phyloP scores from a whole-genome alignment of 1,140 invertebrate genomes.

The Leptinotarsa undecemlineata region DNA sequence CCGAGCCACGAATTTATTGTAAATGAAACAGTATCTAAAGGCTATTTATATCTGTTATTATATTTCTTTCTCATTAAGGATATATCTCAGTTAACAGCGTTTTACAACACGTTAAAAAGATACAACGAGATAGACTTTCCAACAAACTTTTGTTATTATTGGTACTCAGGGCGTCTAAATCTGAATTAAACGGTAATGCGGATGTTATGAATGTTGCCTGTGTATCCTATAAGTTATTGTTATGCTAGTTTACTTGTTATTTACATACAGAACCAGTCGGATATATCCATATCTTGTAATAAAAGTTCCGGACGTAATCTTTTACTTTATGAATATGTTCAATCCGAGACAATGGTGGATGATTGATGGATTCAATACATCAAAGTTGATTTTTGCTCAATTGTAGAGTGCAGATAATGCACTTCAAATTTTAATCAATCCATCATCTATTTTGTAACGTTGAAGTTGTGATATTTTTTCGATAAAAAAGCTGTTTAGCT shows the following conservation, averaged over 20 bases:
- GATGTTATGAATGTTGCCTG: slow-evolving; percentile 17
- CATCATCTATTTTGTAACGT: too few relatives aligned
- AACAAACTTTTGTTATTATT: slow-evolving; percentile 31
- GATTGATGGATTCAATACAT: neutral
- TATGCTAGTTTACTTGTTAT: slow-evolving; percentile 27
- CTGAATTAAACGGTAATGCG: slow-evolving; percentile 29
- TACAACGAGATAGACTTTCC: slow-evolving; percentile 25
- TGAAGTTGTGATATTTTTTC: too few relatives aligned
- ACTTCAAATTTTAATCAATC: too few relatives aligned
- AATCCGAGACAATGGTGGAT: slow-evolving; percentile 2
- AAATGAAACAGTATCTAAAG: slow-evolving; percentile 51
- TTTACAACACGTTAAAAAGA: slow-evolving; percentile 26
- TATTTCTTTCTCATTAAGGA: slow-evolving; percentile 50
- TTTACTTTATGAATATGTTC: neutral
- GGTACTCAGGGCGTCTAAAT: slow-evolving; percentile 29
- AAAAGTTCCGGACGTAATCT: neutral
- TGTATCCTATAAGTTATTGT: slow-evolving; percentile 25
- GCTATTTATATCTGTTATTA: slow-evolving; percentile 51
- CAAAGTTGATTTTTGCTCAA: too few relatives aligned
- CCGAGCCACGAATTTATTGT: slow-evolving; percentile 48
- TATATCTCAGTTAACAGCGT: slow-evolving; percentile 48
- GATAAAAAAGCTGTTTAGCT: too few relatives aligned
- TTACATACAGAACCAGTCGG: slow-evolving; percentile 21
- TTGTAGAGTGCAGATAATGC: too few relatives aligned
- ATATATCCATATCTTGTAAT: slow-evolving; percentile 21